These are phyloP conservation scores for Cyclura pinguis DNA, from an alignment of 2,797 vertebrate genomes.

Conservation along the genomic window DNA sequence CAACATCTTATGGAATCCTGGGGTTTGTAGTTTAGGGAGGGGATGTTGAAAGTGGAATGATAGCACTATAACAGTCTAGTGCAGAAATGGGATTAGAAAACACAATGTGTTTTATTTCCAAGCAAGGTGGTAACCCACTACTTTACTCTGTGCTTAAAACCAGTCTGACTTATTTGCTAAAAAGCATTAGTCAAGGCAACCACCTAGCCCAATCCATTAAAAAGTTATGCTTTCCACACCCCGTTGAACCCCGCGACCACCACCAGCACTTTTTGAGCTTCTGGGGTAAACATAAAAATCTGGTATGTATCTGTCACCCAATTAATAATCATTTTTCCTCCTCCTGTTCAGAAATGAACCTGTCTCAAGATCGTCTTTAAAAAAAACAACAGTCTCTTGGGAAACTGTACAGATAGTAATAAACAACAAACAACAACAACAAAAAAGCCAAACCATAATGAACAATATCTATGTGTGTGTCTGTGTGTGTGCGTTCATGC, in stretches of 20 bases:
- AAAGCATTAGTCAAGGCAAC: neutral
- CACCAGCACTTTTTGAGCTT: neutral
- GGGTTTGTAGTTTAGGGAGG: too few relatives aligned
- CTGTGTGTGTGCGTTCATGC: too few relatives aligned
- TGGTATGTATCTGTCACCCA: neutral
- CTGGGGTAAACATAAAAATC: neutral
- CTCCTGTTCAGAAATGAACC: neutral
- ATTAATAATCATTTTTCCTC: neutral
- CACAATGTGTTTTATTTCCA: neutral
- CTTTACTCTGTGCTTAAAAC: neutral
- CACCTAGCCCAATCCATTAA: neutral
- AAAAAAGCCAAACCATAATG: too few relatives aligned
- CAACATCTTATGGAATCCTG: too few relatives aligned
- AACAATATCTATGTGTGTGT: too few relatives aligned
- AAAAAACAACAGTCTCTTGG: neutral
- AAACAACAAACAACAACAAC: neutral
- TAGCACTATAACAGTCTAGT: too few relatives aligned
- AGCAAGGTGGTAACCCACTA: too few relatives aligned
- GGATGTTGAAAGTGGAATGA: too few relatives aligned
- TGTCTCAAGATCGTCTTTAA: neutral
- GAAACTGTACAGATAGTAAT: neutral
- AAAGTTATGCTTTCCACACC: neutral
- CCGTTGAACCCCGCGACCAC: neutral
- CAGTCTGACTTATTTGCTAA: neutral
- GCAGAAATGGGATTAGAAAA: neutral